Evolutionary conservation across 2,888 invertebrate genomes (phyloP).

Genomic region (Clistopyga incitator): DNA sequence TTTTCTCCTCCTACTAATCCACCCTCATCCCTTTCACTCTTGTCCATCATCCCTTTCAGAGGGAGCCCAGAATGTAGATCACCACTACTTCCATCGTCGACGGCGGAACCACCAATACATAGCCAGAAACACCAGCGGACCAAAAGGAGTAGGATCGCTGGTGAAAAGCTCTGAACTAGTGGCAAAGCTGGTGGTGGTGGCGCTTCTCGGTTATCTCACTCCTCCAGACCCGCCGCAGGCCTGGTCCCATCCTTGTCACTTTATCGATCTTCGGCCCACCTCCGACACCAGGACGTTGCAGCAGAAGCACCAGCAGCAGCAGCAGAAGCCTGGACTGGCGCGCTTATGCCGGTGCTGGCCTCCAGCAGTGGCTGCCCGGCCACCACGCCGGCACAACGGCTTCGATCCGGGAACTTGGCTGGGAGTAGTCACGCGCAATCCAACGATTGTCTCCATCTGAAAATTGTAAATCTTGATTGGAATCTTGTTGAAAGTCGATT

Average conservation of each 20-base stretch:
- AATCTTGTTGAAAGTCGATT: neutral
- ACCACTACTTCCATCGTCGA: conserved; percentile 12
- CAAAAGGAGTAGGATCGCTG: conserved; percentile 55
- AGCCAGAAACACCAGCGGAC: conserved; percentile 29
- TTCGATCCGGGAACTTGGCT: conserved; percentile 72
- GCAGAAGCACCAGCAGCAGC: conserved; percentile 66
- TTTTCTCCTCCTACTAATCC: conserved; percentile 39
- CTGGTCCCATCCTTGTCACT: conserved; percentile 68
- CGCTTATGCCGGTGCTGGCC: conserved; percentile 74
- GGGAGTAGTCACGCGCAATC: conserved; percentile 9
- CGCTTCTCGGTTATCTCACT: conserved; percentile 59
- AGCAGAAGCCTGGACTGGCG: conserved; percentile 72
- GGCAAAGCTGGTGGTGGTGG: conserved; percentile 26
- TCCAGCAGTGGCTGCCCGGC: conserved; percentile 82
- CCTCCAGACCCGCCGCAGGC: conserved; percentile 52
- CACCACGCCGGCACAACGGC: conserved; percentile 81
- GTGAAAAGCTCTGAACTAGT: conserved; percentile 42
- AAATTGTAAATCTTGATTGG: neutral
- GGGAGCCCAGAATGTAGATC: conserved; percentile 30
- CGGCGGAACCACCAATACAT: conserved; percentile 1
- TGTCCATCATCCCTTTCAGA: conserved; percentile 25
- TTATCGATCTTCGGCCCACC: conserved; percentile 80
- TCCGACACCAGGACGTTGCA: conserved; percentile 68
- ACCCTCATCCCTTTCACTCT: conserved; percentile 32
- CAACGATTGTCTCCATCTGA: neutral